These are phyloP conservation scores for Phaetusa simplex DNA, from an alignment of 2,113 vertebrate genomes.

Conservation along the genomic window DNA sequence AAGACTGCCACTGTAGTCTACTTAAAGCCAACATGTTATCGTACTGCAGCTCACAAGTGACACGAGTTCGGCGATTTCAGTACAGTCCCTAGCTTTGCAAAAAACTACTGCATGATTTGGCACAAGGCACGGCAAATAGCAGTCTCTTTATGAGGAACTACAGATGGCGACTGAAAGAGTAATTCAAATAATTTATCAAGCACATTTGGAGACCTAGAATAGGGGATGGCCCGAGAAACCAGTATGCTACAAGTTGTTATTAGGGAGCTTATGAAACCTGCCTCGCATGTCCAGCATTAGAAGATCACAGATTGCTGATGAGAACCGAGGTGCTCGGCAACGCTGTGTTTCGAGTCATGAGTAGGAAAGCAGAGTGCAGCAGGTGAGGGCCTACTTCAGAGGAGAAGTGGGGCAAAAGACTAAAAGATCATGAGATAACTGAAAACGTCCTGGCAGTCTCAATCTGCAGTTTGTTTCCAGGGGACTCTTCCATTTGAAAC, in stretches of 20 bases:
- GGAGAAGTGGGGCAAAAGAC: not conserved
- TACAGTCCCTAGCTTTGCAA: constrained; percentile 66
- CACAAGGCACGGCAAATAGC: constrained; percentile 69
- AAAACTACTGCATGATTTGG: constrained; percentile 67
- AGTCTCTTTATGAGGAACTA: constrained; percentile 73
- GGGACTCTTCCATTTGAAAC: not conserved
- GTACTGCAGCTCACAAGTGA: constrained; percentile 68
- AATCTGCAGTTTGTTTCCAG: not conserved
- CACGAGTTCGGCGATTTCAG: constrained; percentile 71
- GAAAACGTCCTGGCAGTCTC: not conserved
- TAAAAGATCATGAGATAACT: not conserved
- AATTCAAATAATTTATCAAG: constrained; percentile 72
- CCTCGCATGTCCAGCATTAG: not conserved
- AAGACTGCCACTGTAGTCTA: constrained; percentile 27
- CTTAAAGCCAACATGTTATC: constrained; percentile 47
- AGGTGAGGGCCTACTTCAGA: not conserved
- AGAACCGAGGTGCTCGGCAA: not conserved
- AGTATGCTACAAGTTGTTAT: constrained; percentile 36
- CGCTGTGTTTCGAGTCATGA: not conserved
- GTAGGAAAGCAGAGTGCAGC: not conserved
- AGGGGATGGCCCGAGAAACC: not conserved
- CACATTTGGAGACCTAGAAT: constrained; percentile 32
- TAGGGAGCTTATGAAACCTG: constrained; percentile 17
- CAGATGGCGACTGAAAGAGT: constrained; percentile 72
- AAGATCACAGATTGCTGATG: not conserved